Evolutionary conservation across 2,797 vertebrate species (phyloP).

Genomic region (Propithecus perrieri): DNA sequence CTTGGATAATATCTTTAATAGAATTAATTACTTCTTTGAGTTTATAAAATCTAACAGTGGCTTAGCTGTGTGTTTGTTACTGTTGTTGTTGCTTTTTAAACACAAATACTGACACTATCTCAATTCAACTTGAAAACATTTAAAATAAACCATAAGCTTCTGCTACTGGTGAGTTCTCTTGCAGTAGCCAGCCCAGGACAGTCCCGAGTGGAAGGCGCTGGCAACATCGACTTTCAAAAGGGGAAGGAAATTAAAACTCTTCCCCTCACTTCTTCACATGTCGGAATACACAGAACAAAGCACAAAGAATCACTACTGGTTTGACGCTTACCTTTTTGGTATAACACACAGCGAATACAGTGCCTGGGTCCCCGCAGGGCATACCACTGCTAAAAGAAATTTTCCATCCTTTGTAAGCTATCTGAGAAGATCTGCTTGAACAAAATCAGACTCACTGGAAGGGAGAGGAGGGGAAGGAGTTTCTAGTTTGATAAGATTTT

Average conservation of each 20-base stretch:
- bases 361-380: not conserved
- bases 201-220: accelerated
- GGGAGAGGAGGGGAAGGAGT: not conserved
- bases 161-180: not conserved
- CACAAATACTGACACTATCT: not conserved
- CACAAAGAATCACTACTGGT: not conserved
- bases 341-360: not conserved
- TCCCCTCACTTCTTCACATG: not conserved
- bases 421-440: not conserved
- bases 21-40: not conserved
- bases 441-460: not conserved
- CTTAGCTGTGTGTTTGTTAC: not conserved
- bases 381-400: not conserved
- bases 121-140: not conserved
- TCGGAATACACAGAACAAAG: not conserved
- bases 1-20: not conserved
- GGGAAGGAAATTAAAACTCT: not conserved
- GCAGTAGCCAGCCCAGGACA: not conserved
- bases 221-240: not conserved
- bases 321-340: not conserved
- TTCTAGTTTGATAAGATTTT: not conserved
- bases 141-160: not conserved
- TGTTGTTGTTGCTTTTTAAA: not conserved
- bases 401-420: not conserved
- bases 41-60: not conserved